Percentiles rank a stretch among this genome's conserved stretches.
phyloP scores from a whole-genome alignment of 2,888 invertebrate species.

The Phlogophora meticulosa region DNA sequence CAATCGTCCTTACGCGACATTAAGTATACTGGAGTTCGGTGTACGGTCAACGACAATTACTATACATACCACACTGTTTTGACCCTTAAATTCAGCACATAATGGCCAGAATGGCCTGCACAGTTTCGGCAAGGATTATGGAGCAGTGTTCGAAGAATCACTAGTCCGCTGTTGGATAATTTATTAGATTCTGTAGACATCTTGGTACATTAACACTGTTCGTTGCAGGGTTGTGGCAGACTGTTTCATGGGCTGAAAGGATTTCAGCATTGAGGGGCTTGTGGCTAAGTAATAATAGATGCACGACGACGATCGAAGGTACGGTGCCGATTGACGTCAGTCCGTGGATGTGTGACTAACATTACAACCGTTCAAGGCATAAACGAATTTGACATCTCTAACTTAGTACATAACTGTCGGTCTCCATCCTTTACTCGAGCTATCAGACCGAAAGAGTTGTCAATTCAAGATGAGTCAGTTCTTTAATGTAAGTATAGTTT shows the following conservation, averaged over 20 bases:
- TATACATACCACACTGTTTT: constrained; percentile 44
- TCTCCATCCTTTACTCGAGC: too few species aligned
- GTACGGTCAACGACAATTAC: constrained; percentile 57
- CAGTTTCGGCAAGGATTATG: constrained; percentile 40
- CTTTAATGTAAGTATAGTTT: too few species aligned
- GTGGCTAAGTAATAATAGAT: too few species aligned
- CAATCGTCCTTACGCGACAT: constrained; percentile 76
- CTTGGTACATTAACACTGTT: constrained; percentile 51
- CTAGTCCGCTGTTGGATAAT: constrained; percentile 48
- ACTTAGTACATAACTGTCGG: too few species aligned
- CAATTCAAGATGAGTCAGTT: too few species aligned
- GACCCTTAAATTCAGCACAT: constrained; percentile 45
- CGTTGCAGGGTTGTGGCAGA: constrained; percentile 4
- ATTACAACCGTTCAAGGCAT: too few species aligned
- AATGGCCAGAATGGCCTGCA: constrained; percentile 54
- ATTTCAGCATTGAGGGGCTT: not conserved
- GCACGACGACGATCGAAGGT: too few species aligned
- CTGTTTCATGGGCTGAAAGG: not conserved
- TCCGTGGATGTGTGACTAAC: too few species aligned
- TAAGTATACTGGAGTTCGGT: constrained; percentile 69
- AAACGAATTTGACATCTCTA: too few species aligned
- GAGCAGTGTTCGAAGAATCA: constrained; percentile 53
- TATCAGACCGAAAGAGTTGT: too few species aligned
- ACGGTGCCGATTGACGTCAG: too few species aligned
- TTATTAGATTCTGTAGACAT: constrained; percentile 56